Conservation (phyloP, 2,888 invertebrate genomes). For the Drosophila anomalipes region DNA sequence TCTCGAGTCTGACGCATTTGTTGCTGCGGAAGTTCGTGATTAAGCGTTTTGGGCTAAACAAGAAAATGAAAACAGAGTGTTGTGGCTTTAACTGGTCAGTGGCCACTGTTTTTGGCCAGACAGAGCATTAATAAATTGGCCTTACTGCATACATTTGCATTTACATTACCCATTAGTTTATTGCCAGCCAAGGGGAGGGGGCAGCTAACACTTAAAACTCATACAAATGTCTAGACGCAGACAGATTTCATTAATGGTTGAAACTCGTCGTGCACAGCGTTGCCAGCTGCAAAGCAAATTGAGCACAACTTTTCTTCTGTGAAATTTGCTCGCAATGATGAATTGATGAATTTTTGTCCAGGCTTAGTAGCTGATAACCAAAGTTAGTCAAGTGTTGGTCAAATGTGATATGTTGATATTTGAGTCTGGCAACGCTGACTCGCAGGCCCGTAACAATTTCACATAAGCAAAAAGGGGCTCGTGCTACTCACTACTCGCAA, state of each 20-base stretch:
- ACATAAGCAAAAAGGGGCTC: constrained; percentile 88
- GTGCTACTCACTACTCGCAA: constrained; percentile 88
- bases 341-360: constrained; percentile 1
- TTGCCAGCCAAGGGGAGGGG: constrained; percentile 25
- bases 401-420: constrained; percentile 22
- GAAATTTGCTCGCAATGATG: background rate
- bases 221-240: constrained; percentile 41
- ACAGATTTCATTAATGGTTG: constrained; percentile 57
- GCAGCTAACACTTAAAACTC: constrained; percentile 31
- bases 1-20: constrained; percentile 68
- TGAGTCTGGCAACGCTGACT: constrained; percentile 60
- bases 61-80: constrained; percentile 48
- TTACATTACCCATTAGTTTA: constrained; percentile 38
- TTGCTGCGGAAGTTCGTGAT: constrained; percentile 79
- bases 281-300: constrained; percentile 40
- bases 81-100: constrained; percentile 40
- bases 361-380: constrained; percentile 7
- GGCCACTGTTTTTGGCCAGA: constrained; percentile 29
- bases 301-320: background rate
- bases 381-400: constrained; percentile 13
- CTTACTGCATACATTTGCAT: constrained; percentile 67
- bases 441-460: constrained; percentile 57
- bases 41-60: constrained; percentile 54
- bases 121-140: constrained; percentile 42
- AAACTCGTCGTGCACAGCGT: constrained; percentile 47